Conservation (phyloP, 64 coral and sea anemone genomes). For the Cladopsammia gracilis region DNA sequence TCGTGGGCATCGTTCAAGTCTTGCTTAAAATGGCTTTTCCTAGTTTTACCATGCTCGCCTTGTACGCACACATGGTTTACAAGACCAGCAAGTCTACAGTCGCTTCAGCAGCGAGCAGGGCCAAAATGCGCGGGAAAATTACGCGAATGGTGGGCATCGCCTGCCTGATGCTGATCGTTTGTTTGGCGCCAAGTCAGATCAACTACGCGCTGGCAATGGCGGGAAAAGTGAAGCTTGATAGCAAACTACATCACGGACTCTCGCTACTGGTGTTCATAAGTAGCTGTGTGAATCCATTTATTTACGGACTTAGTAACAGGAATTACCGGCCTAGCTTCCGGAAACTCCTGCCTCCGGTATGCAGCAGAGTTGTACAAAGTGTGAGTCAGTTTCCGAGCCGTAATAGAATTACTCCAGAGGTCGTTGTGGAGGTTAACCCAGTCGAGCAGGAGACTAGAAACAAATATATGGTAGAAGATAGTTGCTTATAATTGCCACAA, state of each 20-base stretch:
- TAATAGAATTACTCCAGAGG: neutral
- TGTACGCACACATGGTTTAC: conserved; percentile 21
- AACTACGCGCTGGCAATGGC: conserved; percentile 7
- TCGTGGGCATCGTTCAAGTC: conserved; percentile 18
- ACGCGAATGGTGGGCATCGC: neutral
- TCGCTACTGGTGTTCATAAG: conserved; percentile 1
- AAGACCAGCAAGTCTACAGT: neutral
- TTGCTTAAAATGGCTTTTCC: conserved; percentile 5
- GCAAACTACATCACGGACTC: neutral
- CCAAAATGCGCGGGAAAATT: conserved; percentile 47
- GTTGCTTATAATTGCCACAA: neutral
- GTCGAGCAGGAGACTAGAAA: neutral
- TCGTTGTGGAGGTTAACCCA: neutral
- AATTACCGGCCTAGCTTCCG: neutral
- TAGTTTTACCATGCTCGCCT: neutral
- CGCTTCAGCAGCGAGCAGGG: conserved; percentile 14
- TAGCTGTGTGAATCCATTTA: conserved; percentile 39
- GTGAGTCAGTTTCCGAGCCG: neutral
- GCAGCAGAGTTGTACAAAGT: neutral
- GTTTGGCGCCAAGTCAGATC: conserved; percentile 22
- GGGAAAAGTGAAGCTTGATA: conserved; percentile 5
- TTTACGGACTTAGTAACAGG: conserved; percentile 28
- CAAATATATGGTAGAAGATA: neutral
- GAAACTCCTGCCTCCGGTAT: neutral
- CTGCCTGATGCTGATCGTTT: neutral